Evolutionary conservation across 2,797 vertebrate species (phyloP).

Genomic region (Prunella strophiata): DNA sequence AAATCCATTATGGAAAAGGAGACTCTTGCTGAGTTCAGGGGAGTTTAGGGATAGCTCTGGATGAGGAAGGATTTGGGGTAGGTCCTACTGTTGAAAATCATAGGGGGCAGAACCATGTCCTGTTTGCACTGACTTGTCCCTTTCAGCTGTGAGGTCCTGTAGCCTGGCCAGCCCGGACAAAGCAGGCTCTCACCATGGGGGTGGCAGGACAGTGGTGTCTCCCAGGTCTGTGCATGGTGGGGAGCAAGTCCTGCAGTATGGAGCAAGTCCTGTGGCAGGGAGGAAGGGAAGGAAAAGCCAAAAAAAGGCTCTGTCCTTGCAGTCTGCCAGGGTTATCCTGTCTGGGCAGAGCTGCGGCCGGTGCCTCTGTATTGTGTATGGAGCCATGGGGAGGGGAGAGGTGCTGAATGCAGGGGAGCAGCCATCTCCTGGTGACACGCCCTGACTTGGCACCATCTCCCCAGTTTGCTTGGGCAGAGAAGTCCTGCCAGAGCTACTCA

Average conservation of each 20-base stretch:
- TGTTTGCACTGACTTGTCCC: not conserved
- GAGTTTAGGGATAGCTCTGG: not conserved
- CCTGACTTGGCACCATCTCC: not conserved
- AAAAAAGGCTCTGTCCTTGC: not conserved
- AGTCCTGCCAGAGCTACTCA: not conserved
- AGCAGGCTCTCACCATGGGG: fast-evolving
- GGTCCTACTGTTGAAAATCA: not conserved
- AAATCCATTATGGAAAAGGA: not conserved
- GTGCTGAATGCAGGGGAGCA: not conserved
- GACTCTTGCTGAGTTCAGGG: not conserved
- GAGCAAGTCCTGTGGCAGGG: too few species aligned
- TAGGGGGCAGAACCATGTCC: not conserved
- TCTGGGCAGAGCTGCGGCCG: fast-evolving
- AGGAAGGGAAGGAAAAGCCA: not conserved
- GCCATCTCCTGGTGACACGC: not conserved
- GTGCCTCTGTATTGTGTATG: fast-evolving
- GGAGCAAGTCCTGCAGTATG: not conserved
- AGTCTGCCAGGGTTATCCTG: not conserved
- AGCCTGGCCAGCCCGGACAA: fast-evolving
- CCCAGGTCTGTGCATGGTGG: fast-evolving
- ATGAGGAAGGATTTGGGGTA: not conserved
- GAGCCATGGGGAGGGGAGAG: not conserved
- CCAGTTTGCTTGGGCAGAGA: not conserved
- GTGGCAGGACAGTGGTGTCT: not conserved
- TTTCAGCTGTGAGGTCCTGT: fast-evolving